These are phyloP conservation scores for Teinopalpus imperialis DNA, from an alignment of 2,888 invertebrate genomes.

Conservation along the genomic window DNA sequence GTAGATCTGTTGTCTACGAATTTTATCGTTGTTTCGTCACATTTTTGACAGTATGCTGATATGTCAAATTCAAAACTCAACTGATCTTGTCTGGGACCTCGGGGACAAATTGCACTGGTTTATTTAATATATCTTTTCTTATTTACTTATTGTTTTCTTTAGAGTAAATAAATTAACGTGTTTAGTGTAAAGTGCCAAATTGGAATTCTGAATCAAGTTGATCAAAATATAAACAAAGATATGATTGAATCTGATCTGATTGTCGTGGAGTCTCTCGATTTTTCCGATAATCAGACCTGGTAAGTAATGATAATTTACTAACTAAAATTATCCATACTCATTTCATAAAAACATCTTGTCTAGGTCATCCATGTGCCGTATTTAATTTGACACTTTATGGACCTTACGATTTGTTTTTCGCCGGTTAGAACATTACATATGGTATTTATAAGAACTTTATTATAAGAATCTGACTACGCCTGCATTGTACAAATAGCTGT, in stretches of 20 bases:
- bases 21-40: constrained; percentile 61
- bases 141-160: constrained; percentile 60
- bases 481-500: too few species aligned
- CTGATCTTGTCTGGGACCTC: constrained; percentile 65
- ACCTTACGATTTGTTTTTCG: constrained; percentile 20
- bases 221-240: constrained; percentile 82
- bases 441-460: too few species aligned
- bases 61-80: constrained; percentile 78
- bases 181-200: constrained; percentile 75
- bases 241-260: constrained; percentile 80
- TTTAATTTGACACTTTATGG: constrained; percentile 30
- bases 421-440: constrained; percentile 22
- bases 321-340: too few species aligned
- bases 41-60: constrained; percentile 59
- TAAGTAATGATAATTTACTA: constrained; percentile 49
- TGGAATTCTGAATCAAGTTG: constrained; percentile 73
- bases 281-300: constrained; percentile 83
- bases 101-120: constrained; percentile 67
- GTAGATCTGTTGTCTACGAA: constrained; percentile 50
- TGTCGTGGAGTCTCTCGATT: constrained; percentile 80
- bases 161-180: constrained; percentile 67
- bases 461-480: too few species aligned
- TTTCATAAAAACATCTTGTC: constrained; percentile 9
- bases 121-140: constrained; percentile 56
- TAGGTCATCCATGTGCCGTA: constrained; percentile 20